Percentiles rank a stretch among this genome's conserved stretches.
phyloP scores from a whole-genome alignment of 2,797 vertebrate genomes.

The Cynopterus sphinx region DNA sequence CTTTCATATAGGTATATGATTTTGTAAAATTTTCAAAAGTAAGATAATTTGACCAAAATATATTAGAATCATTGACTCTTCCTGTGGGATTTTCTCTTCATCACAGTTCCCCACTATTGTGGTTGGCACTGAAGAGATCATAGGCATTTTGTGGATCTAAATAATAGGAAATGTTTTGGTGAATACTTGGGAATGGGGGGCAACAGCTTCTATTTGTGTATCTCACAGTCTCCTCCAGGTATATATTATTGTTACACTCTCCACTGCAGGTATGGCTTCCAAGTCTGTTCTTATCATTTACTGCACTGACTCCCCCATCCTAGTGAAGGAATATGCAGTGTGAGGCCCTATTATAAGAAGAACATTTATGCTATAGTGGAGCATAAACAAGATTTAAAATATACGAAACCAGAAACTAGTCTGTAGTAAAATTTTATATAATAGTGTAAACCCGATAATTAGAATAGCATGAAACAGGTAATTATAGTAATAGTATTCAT shows the following conservation, averaged over 20 bases:
- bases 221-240: not conserved
- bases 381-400: not conserved
- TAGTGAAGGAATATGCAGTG: not conserved
- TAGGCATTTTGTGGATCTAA: not conserved
- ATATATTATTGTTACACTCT: not conserved
- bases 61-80: not conserved
- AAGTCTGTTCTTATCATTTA: not conserved
- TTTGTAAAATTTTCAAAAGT: not conserved
- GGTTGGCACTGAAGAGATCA: not conserved
- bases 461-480: not conserved
- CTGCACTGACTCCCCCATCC: not conserved
- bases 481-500: not conserved
- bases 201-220: not conserved
- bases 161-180: not conserved
- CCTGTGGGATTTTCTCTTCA: not conserved
- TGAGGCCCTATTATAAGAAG: not conserved
- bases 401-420: not conserved
- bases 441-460: not conserved
- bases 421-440: not conserved
- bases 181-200: not conserved
- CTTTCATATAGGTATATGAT: not conserved
- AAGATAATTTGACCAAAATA: not conserved
- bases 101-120: not conserved
- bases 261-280: not conserved
- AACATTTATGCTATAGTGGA: not conserved